Conservation (phyloP, 2,797 vertebrate species). For the Sebastes steindachneri region DNA sequence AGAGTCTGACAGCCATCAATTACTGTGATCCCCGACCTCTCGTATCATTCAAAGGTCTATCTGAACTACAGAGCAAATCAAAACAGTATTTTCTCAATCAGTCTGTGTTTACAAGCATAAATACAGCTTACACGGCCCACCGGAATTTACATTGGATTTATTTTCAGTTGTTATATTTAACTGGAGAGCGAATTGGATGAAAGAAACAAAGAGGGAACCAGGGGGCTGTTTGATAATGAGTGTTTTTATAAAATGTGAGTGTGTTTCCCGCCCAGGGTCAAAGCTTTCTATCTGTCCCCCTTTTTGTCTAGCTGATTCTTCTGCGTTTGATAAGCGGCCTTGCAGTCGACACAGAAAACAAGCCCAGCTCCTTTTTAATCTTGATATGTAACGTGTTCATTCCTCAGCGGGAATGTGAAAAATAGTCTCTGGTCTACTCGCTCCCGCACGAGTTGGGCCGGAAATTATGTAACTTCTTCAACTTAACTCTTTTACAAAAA, state of each 20-base stretch:
- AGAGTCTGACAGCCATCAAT: constrained; percentile 5
- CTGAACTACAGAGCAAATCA: neutral
- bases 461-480: constrained; percentile 66
- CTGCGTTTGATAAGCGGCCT: constrained; percentile 53
- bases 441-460: constrained; percentile 35
- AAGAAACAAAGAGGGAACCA: constrained; percentile 5
- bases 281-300: constrained; percentile 36
- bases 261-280: constrained; percentile 34
- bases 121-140: neutral
- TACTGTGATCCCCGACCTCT: constrained; percentile 1
- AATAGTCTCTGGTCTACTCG: constrained; percentile 38
- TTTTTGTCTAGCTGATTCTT: constrained; percentile 20
- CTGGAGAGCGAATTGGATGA: constrained; percentile 14
- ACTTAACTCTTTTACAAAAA: constrained; percentile 48
- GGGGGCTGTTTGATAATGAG: constrained; percentile 33
- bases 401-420: constrained; percentile 44
- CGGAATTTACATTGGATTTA: constrained; percentile 19
- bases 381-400: constrained; percentile 43
- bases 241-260: constrained; percentile 50
- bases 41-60: neutral
- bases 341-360: neutral
- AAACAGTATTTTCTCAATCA: constrained; percentile 14
- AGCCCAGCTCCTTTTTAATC: constrained; percentile 31
- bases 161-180: constrained; percentile 20
- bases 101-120: constrained; percentile 34